Evolutionary conservation across 2,113 vertebrate species (phyloP).

Genomic region (Arizona elegans): DNA sequence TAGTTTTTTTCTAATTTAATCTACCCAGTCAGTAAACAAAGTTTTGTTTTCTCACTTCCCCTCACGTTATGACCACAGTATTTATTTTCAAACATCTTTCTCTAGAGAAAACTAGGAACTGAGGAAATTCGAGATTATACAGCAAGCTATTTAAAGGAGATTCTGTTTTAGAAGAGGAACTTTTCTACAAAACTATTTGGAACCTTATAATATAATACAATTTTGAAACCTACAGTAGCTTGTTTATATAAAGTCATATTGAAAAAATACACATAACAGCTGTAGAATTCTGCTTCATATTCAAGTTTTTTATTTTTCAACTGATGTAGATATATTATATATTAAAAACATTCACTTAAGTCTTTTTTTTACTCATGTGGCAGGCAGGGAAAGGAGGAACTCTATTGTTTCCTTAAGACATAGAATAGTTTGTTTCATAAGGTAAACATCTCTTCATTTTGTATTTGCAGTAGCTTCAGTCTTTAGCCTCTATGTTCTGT

Average conservation of each 20-base stretch:
- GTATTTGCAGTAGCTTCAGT: not conserved
- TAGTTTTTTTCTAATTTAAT: not conserved
- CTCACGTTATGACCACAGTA: conserved; percentile 41
- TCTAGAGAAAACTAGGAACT: conserved; percentile 38
- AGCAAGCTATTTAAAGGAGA: conserved; percentile 50
- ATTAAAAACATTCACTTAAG: not conserved
- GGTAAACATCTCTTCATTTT: conserved; percentile 27
- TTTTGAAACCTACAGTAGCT: conserved; percentile 52
- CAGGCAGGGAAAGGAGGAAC: not conserved
- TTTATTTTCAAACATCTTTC: conserved; percentile 45
- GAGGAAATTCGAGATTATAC: conserved; percentile 39
- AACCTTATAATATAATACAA: conserved; percentile 7
- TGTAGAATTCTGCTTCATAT: conserved; percentile 1
- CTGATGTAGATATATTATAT: conserved; percentile 33
- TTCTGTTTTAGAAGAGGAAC: conserved; percentile 28
- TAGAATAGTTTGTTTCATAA: not conserved
- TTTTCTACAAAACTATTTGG: conserved; percentile 31
- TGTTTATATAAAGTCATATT: conserved; percentile 54
- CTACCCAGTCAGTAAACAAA: conserved; percentile 20
- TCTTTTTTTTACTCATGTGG: not conserved
- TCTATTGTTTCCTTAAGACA: conserved; percentile 4
- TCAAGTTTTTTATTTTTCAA: conserved; percentile 20
- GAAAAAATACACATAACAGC: conserved; percentile 31
- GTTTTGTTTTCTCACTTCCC: not conserved
- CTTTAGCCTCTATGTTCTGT: not conserved